Evolutionary conservation across 2,797 vertebrate species (phyloP).

Genomic region (Spinus pinus): DNA sequence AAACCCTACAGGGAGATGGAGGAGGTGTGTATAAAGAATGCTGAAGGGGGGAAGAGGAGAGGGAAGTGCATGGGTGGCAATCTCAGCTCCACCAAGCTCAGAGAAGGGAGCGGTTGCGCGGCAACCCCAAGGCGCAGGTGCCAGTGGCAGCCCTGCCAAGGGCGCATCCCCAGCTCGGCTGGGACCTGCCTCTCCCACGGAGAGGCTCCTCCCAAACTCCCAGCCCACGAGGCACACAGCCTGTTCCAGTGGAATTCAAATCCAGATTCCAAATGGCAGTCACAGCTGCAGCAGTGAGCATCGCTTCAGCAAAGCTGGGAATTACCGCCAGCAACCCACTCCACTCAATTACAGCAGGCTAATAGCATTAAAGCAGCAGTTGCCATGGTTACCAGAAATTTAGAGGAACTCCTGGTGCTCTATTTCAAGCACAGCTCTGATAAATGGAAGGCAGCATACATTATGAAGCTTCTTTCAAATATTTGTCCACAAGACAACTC

Average conservation of each 20-base stretch:
- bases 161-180: not conserved
- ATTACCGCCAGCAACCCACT: conserved; percentile 35
- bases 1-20: not conserved
- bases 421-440: conserved; percentile 59
- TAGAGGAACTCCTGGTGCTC: conserved; percentile 63
- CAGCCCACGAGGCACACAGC: accelerated
- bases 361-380: conserved; percentile 65
- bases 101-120: not conserved
- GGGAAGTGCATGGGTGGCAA: not conserved
- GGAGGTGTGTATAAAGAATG: accelerated
- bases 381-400: conserved; percentile 74
- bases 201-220: not conserved
- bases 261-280: not conserved
- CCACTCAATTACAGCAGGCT: conserved; percentile 55
- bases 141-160: not conserved
- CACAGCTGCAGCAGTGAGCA: not conserved
- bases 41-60: not conserved
- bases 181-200: not conserved
- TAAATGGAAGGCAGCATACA: not conserved
- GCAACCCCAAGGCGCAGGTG: not conserved
- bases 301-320: not conserved
- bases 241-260: not conserved
- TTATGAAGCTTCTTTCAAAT: conserved; percentile 13
- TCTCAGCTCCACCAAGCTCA: not conserved
- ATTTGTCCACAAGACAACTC: not conserved